Evolutionary conservation across 2,113 vertebrate species (phyloP).

Genomic region (Colinus virginianus): DNA sequence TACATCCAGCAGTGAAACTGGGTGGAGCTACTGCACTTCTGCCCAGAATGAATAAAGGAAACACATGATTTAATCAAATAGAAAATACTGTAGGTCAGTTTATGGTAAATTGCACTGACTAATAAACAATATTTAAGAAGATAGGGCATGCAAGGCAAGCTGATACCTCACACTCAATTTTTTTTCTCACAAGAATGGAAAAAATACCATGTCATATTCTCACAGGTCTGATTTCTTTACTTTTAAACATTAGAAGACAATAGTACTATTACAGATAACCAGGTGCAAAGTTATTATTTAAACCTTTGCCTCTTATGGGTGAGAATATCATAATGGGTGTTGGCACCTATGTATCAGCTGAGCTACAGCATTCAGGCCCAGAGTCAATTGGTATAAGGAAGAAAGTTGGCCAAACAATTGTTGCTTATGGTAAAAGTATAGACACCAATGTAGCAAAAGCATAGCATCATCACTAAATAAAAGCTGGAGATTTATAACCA

Average conservation of each 20-base stretch:
- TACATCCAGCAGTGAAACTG: background rate
- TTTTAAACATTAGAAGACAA: background rate
- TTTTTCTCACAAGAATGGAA: background rate
- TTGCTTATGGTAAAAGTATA: background rate
- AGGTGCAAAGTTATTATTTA: background rate
- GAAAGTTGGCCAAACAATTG: background rate
- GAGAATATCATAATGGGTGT: background rate
- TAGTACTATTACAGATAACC: background rate
- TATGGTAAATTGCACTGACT: background rate
- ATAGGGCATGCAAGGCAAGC: background rate
- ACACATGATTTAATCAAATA: background rate
- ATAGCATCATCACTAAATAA: background rate
- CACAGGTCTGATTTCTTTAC: background rate
- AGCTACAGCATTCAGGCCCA: background rate
- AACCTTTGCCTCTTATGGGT: background rate
- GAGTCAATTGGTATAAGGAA: background rate
- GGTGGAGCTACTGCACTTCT: background rate
- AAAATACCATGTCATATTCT: background rate
- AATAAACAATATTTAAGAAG: background rate
- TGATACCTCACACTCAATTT: background rate
- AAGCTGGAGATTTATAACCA: background rate
- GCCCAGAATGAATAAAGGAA: background rate
- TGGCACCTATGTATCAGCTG: background rate
- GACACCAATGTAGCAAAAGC: background rate
- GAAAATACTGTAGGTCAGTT: background rate